Conservation (phyloP, 2,113 vertebrate genomes). For the Caretta caretta region DNA sequence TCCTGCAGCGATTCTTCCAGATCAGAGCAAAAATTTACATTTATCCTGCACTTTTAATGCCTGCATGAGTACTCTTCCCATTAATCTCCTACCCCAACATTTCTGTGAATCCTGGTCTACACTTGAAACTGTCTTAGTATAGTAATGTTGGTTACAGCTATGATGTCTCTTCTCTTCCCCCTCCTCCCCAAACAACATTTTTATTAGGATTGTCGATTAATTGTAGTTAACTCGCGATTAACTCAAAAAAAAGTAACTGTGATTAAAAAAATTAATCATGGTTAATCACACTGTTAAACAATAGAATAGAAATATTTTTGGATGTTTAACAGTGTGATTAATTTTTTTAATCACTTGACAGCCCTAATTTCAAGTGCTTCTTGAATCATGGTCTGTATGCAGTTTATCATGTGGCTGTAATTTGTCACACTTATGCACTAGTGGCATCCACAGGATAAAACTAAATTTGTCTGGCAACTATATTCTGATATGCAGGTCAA, state of each 20-base stretch:
- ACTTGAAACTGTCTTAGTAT: neutral
- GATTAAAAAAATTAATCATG: too few species aligned
- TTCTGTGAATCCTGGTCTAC: neutral
- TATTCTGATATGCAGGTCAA: neutral
- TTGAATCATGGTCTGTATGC: neutral
- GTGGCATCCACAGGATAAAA: neutral
- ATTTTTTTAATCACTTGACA: too few species aligned
- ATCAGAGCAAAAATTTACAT: neutral
- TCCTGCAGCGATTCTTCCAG: neutral
- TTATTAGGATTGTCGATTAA: too few species aligned
- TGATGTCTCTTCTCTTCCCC: too few species aligned
- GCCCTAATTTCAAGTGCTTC: neutral
- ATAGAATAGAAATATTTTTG: too few species aligned
- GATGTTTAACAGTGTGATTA: too few species aligned
- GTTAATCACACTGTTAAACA: too few species aligned
- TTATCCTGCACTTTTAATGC: neutral
- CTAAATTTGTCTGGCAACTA: neutral
- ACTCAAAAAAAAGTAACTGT: too few species aligned
- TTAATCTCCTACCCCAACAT: neutral
- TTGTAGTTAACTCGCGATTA: too few species aligned
- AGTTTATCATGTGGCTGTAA: neutral
- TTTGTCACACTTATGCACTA: neutral
- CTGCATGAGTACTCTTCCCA: neutral
- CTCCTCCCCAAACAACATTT: too few species aligned
- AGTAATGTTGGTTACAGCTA: neutral